Conservation (phyloP, 1,140 invertebrate species). For the Thereuonema tuberculata region DNA sequence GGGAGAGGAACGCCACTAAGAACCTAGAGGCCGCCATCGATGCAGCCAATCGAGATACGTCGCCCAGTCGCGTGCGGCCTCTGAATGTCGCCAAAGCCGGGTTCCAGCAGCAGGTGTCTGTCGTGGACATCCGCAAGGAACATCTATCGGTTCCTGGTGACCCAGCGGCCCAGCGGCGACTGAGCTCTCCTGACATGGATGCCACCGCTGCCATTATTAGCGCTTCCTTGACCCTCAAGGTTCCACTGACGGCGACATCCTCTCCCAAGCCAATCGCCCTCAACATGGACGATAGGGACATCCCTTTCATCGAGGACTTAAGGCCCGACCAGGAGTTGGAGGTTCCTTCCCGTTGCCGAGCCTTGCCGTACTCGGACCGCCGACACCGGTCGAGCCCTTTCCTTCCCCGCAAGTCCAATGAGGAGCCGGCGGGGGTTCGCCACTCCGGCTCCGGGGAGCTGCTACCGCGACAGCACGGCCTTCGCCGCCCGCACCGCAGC, state of each 20-base stretch:
- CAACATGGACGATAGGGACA: slow-evolving; percentile 48
- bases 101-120: slow-evolving; percentile 15
- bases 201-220: slow-evolving; percentile 46
- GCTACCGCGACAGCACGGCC: slow-evolving; percentile 32
- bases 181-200: slow-evolving; percentile 25
- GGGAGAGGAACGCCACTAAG: not conserved
- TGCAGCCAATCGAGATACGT: not conserved
- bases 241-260: slow-evolving; percentile 27
- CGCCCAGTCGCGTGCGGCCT: not conserved
- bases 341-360: not conserved
- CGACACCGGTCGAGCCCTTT: slow-evolving; percentile 11
- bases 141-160: slow-evolving; percentile 17
- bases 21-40: slow-evolving; percentile 35
- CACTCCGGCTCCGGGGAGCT: slow-evolving; percentile 23
- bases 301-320: slow-evolving; percentile 53
- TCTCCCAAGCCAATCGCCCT: slow-evolving; percentile 26
- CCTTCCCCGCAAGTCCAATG: slow-evolving; percentile 27
- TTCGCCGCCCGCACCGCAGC: slow-evolving; percentile 36
- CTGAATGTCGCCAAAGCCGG: slow-evolving; percentile 10
- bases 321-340: not conserved
- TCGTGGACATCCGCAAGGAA: slow-evolving; percentile 14
- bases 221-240: slow-evolving; percentile 60
- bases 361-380: not conserved
- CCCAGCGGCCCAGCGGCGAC: slow-evolving; percentile 8
- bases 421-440: slow-evolving; percentile 34